Percentiles rank a stretch among this genome's conserved stretches.
phyloP scores from a whole-genome alignment of 2,113 vertebrate genomes.

The Ailurus styani region DNA sequence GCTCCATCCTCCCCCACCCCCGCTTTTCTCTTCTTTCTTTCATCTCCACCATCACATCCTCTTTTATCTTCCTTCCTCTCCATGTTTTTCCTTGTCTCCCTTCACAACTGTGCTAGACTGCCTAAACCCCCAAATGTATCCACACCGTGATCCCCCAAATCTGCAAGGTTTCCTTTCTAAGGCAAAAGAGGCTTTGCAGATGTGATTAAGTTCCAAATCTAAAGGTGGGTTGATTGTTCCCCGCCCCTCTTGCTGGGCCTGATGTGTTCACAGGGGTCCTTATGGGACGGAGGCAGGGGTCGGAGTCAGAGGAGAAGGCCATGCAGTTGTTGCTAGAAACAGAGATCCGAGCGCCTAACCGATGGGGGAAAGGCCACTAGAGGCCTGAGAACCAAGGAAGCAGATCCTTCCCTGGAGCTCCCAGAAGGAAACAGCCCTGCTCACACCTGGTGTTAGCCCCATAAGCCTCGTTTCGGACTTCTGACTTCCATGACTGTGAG shows the following conservation, averaged over 20 bases:
- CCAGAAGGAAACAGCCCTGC: not conserved
- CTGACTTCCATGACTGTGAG: rapidly evolving
- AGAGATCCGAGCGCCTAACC: not conserved
- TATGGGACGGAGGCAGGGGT: not conserved
- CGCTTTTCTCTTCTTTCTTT: not conserved
- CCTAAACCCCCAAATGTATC: rapidly evolving
- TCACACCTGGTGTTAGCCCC: too few relatives aligned
- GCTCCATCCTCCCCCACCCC: too few relatives aligned
- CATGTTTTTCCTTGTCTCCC: not conserved
- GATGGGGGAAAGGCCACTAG: not conserved
- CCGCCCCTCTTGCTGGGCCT: not conserved
- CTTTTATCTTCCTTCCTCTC: not conserved
- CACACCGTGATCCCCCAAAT: not conserved
- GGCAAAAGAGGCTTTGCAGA: not conserved
- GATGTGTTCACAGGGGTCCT: not conserved
- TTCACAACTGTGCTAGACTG: not conserved
- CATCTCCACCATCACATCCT: not conserved
- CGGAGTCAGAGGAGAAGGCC: not conserved
- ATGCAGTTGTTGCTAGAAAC: not conserved
- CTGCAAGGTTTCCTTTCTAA: not conserved
- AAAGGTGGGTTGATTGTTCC: not conserved
- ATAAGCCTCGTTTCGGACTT: not conserved
- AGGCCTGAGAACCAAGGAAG: not conserved
- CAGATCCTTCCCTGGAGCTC: not conserved
- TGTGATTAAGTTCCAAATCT: not conserved